Evolutionary conservation across 2,113 vertebrate genomes (phyloP), one percentile per base, ranked within the genome.

Genomic region (Sinocyclocheilus maitianheensis): DNA sequence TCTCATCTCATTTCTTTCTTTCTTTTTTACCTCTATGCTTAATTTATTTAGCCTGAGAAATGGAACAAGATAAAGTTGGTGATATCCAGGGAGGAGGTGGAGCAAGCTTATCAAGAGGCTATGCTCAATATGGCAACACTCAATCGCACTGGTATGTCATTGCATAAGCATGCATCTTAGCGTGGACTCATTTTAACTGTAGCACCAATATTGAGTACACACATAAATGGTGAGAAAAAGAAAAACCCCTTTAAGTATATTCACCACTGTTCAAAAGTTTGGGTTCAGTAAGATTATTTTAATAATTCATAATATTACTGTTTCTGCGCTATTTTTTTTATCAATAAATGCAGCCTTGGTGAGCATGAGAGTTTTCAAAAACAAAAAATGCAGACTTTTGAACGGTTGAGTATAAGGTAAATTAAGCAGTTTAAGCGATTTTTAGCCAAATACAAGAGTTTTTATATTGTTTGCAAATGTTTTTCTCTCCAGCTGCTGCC

Each of bases 101-200:
- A 97, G 87, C 90, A 97, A 89, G 96, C 96, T 5, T 98, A 98
- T 88, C 96, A 97, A 90, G 97, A 98, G 91, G 97, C 97, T 83
- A 97, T 98, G 97, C 96, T 97, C 90, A 98, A 96, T 84, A 98
- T 98, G 97, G 97, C 97, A 62, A 97, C 94, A 0, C 95, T 98
- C 2, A 98, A 98, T 89, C 94, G 97, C 84, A 97, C 96, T 85
- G 97, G 96, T 90, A 94, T 80, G 3, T 20, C 46, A 62, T 26
- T 46, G 22, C 48, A 58, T 16, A 65, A 80, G 55, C 2, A 62
- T 30, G 30, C 30, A 34, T n/a, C 4, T 55, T 26, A 30, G 22
- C 18, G 16, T 30, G 60, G 40, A 81, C 67, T 81, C 3, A 26
- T 81, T 63, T 43, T 9, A 63, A 65, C 78, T 46, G 18, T 81